Evolutionary conservation across 2,888 invertebrate genomes (phyloP), one percentile per base, ranked within the genome.

Genomic region (Ischnura elegans): DNA sequence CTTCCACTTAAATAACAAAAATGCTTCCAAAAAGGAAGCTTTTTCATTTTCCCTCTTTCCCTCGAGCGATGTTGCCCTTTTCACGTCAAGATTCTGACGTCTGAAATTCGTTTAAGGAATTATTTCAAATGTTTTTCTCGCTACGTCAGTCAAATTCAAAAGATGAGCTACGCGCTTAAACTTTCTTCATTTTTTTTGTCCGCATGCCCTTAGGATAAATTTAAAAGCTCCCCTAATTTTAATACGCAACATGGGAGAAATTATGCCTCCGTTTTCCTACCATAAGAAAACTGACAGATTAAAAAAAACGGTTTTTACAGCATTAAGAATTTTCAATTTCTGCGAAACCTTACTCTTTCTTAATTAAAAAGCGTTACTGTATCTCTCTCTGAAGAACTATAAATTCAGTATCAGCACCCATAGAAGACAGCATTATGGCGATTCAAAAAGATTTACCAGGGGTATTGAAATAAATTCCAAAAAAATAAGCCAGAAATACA

Each of bases 91-190:
- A 0, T 76, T 76, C 76, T 16, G 29, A 76, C 76, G 76, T 36
- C 76, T 76, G 76, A 76, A n/a, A 76, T 76, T 76, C 29, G 76
- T 36, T 76, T 29, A 16, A 76, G 76, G 10, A 76, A 76, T 76
- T 8, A 3, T 36, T 76, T 36, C 76, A 36, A 36, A 29, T 76
- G 36, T 76, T 36, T 36, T 76, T 76, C n/a, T 36, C 76, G 36
- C 76, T 61, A 2, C 0, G 76, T 36, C 76, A 76, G 76, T 76
- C 76, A 36, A 76, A 13, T 21, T 76, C 10, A 29, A 76, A 4
- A 76, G 36, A 76, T 36, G 19, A n/a, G 25, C 2, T 8, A 36
- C 16, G 0, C 36, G 76, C 76, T 13, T 13, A 8, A 6, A 76
- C 29, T 36, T 29, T 29, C 25, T 16, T 76, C 29, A 29, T 36